phyloP scores from a whole-genome alignment of 2,888 invertebrate species.

The Eretmocerus hayati region DNA sequence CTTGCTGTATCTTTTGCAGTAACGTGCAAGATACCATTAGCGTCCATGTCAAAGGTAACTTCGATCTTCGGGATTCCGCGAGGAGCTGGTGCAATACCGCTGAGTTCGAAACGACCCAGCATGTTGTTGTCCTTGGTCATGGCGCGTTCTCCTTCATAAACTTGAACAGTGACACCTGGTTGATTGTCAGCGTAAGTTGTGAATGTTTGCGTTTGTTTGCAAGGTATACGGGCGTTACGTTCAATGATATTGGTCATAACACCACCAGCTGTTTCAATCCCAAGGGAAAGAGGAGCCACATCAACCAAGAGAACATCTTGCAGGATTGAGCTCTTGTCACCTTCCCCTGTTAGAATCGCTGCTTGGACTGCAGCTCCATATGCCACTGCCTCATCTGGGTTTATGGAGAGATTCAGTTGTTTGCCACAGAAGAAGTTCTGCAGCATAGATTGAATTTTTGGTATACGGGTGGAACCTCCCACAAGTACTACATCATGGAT shows the following conservation, averaged over 20 bases:
- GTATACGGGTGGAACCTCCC: slow-evolving; percentile 74
- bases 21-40: slow-evolving; percentile 65
- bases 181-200: slow-evolving; percentile 65
- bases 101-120: slow-evolving; percentile 58
- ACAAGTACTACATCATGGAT: slow-evolving; percentile 77
- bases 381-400: slow-evolving; percentile 88
- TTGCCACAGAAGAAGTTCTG: slow-evolving; percentile 76
- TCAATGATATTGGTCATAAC: slow-evolving; percentile 63
- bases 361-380: slow-evolving; percentile 93
- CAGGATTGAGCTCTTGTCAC: slow-evolving; percentile 53
- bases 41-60: slow-evolving; percentile 69
- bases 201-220: slow-evolving; percentile 55
- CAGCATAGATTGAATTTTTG: slow-evolving; percentile 67
- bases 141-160: slow-evolving; percentile 65
- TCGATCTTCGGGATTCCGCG: slow-evolving; percentile 63
- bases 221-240: slow-evolving; percentile 53
- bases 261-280: slow-evolving; percentile 75
- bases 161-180: slow-evolving; percentile 53
- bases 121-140: slow-evolving; percentile 76
- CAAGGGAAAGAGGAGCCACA: slow-evolving; percentile 62
- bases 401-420: slow-evolving; percentile 81
- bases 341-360: slow-evolving; percentile 70
- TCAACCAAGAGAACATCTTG: slow-evolving; percentile 67
- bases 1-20: slow-evolving; percentile 58
- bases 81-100: slow-evolving; percentile 66